Evolutionary conservation across 1,140 invertebrate genomes (phyloP).

Genomic region (Anastrepha ludens): DNA sequence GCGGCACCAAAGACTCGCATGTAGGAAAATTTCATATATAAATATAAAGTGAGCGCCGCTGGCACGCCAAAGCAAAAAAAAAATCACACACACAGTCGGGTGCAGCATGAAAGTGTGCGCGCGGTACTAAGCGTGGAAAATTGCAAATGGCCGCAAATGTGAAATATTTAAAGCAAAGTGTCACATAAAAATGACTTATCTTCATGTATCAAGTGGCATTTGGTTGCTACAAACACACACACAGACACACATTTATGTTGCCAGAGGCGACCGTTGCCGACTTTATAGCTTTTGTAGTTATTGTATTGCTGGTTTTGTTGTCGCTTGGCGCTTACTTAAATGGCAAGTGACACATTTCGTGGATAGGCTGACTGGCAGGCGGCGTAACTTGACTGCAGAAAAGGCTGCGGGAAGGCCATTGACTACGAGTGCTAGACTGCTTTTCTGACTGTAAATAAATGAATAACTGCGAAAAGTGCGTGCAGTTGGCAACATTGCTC

Average conservation of each 20-base stretch:
- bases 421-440: background rate
- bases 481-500: background rate
- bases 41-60: background rate
- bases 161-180: slow-evolving; percentile 53
- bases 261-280: background rate
- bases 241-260: background rate
- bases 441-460: slow-evolving; percentile 4
- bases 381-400: background rate
- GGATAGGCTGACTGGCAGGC: background rate
- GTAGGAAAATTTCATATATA: background rate
- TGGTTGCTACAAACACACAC: background rate
- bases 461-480: background rate
- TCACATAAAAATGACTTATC: slow-evolving; percentile 55
- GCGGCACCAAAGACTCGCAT: background rate
- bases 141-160: slow-evolving; percentile 50
- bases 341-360: slow-evolving; percentile 30
- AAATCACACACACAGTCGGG: background rate
- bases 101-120: background rate
- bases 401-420: background rate
- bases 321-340: slow-evolving; percentile 8
- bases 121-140: background rate
- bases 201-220: slow-evolving; percentile 53
- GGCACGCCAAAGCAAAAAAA: background rate
- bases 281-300: slow-evolving; percentile 34
- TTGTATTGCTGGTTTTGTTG: background rate